Percentiles rank a stretch among this genome's conserved stretches.
Evolutionary conservation across 1,140 invertebrate genomes (phyloP).

Genomic region (Psix sp.): DNA sequence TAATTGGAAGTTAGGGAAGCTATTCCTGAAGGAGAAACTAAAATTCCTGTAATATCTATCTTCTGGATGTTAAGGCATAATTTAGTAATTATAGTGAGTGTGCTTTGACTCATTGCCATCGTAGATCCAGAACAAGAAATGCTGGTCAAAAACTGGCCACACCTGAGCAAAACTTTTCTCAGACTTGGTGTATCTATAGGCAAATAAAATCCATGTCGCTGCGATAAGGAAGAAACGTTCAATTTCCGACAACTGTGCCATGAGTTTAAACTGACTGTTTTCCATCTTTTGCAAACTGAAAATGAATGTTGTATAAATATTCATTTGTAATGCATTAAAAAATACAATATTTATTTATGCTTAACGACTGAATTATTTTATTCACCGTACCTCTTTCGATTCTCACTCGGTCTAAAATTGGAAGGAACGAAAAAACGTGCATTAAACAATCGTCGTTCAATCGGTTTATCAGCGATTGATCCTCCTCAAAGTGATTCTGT

Average conservation of each 20-base stretch:
- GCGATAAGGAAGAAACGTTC: slow-evolving; percentile 3
- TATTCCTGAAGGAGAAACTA: slow-evolving; percentile 66
- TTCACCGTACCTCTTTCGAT: slow-evolving; percentile 67
- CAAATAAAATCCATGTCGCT: background rate
- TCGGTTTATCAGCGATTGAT: slow-evolving; percentile 61
- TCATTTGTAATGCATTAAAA: slow-evolving; percentile 14
- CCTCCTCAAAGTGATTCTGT: slow-evolving; percentile 34
- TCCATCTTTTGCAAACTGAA: slow-evolving; percentile 72
- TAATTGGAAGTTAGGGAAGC: slow-evolving; percentile 62
- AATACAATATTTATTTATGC: background rate
- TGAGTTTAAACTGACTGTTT: slow-evolving; percentile 63
- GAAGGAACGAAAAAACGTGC: slow-evolving; percentile 69
- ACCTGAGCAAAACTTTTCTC: slow-evolving; percentile 67
- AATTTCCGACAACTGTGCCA: slow-evolving; percentile 66
- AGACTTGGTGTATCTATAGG: slow-evolving; percentile 62
- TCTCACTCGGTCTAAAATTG: slow-evolving; percentile 67
- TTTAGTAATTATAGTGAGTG: slow-evolving; percentile 68
- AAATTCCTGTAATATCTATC: slow-evolving; percentile 64
- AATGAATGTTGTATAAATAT: slow-evolving; percentile 4
- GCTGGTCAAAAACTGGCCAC: slow-evolving; percentile 67
- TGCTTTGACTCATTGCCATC: slow-evolving; percentile 60
- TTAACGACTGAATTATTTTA: slow-evolving; percentile 2
- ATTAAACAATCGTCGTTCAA: slow-evolving; percentile 73
- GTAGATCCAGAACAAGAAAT: slow-evolving; percentile 57
- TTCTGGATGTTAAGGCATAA: slow-evolving; percentile 69